A percentile compares a stretch with the other conserved stretches of the same genome.
Evolutionary conservation across 2,888 invertebrate genomes (phyloP).

Genomic region (Molanna angustata): DNA sequence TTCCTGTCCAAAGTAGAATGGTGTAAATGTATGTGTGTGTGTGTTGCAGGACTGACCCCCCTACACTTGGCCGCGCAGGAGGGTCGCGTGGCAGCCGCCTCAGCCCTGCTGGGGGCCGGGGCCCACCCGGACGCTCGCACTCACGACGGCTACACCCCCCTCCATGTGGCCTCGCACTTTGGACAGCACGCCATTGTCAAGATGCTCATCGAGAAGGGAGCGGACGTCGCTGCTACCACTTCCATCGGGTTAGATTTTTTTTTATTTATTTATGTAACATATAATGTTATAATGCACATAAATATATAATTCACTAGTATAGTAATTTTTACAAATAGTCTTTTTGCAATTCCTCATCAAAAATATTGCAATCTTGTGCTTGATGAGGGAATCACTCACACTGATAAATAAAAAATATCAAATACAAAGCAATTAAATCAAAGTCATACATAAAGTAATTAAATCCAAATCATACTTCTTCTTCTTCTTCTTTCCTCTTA

Average conservation of each 20-base stretch:
- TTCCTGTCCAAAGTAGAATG: too few species aligned
- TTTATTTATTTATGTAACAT: too few species aligned
- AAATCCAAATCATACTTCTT: too few species aligned
- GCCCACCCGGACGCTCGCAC: conserved; percentile 72
- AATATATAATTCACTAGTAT: too few species aligned
- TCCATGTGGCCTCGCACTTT: conserved; percentile 97
- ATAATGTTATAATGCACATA: background rate
- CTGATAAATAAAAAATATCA: too few species aligned
- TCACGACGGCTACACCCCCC: conserved; percentile 88
- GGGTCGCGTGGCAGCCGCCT: conserved; percentile 84
- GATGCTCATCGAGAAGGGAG: conserved; percentile 83
- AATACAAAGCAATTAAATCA: too few species aligned
- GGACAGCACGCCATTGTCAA: conserved; percentile 92
- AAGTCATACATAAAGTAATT: too few species aligned
- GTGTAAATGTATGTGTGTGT: background rate
- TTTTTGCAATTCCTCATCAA: too few species aligned
- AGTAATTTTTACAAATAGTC: too few species aligned
- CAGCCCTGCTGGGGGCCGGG: conserved; percentile 73
- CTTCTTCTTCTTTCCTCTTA: too few species aligned
- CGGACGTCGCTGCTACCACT: conserved; percentile 79
- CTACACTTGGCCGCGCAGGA: conserved; percentile 95
- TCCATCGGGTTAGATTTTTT: conserved; percentile 56
- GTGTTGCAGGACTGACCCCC: conserved; percentile 72
- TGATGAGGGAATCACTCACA: too few species aligned
- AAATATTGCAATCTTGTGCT: too few species aligned